A percentile compares a stretch with the other conserved stretches of the same genome.
These are phyloP conservation scores for Heliangelus exortis DNA, from an alignment of 2,797 vertebrate genomes.

Conservation along the genomic window DNA sequence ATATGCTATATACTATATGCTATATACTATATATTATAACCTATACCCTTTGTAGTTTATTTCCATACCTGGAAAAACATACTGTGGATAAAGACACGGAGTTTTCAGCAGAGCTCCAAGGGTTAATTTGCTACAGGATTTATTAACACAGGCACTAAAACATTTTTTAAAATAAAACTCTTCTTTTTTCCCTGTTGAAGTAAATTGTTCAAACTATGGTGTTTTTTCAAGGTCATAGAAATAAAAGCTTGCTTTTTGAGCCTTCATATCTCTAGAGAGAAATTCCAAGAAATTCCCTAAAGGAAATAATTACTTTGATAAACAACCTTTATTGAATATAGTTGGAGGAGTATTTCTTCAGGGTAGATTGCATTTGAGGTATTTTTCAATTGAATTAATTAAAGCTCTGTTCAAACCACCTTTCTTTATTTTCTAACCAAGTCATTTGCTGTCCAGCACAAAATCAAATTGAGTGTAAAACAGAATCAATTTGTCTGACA, in stretches of 20 bases:
- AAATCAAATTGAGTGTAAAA: slow-evolving; percentile 68
- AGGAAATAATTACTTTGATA: slow-evolving; percentile 72
- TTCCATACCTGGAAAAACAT: not conserved
- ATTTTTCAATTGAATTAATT: slow-evolving; percentile 71
- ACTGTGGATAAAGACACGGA: not conserved
- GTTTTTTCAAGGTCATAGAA: slow-evolving; percentile 36
- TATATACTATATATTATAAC: not conserved
- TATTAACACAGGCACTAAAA: not conserved
- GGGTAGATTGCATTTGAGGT: slow-evolving; percentile 41
- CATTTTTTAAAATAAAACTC: not conserved
- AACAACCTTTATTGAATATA: slow-evolving; percentile 65
- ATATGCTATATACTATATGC: not conserved
- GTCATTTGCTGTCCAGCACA: slow-evolving; percentile 40
- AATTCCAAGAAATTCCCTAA: slow-evolving; percentile 41
- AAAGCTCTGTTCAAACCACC: slow-evolving; percentile 31
- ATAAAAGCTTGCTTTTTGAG: slow-evolving; percentile 1
- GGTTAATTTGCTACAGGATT: not conserved
- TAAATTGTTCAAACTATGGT: not conserved
- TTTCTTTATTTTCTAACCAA: slow-evolving; percentile 44
- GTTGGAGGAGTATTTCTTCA: slow-evolving; percentile 53
- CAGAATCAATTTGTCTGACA: slow-evolving; percentile 59
- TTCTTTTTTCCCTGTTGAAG: not conserved
- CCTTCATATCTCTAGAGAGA: not conserved
- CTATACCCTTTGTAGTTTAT: not conserved
- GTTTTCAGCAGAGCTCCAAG: not conserved